Base-by-base conservation (phyloP, 1,140 invertebrate species). In the Drosophila sp. region DNA sequence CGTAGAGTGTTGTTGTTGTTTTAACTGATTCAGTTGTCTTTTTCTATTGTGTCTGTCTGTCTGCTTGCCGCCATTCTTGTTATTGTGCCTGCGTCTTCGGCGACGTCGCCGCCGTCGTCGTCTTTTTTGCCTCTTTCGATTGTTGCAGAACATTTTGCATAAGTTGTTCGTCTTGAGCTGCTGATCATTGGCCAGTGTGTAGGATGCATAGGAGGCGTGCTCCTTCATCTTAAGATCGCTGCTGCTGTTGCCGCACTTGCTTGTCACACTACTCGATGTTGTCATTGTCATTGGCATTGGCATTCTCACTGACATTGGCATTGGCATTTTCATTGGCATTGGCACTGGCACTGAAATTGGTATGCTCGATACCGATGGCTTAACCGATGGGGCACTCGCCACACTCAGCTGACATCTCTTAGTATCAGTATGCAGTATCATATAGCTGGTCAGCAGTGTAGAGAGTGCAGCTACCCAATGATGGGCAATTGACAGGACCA, bases 121-220 rank as follows among this genome's bases (percentile, higher is more conserved):
- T 5, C 80, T 74, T 1, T 87, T 50, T 13, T 77, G 73, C 4
- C 73, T 72, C 16, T 78, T 90, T 4, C 77, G 83, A 53, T 77
- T 83, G 7, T 80, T 90, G 51, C 69, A 90, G 29, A 90, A 67
- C 75, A 90, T 80, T 56, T 76, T 87, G 36, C 80, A 80, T 9
- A 90, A 53, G 51, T 70, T 80, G 46, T 87, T 90, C 11, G 86
- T 72, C 51, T 83, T 87, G 4, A 87, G 46, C 38, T 90, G 87
- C 21, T 90, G 87, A 53, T 90, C 82, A 29, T 80, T 76, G 2
- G 78, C 54, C 21, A 21, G 21, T n/a, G 84, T 64, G 9, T 80
- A 38, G 36, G n/a, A 13, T 3, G 36, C 77, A 40, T 78, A 83
- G 16, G 54, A 73, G 1, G 45, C 48, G 13, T 79, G 65, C 4